These are phyloP conservation scores for Balanococcus diminutus DNA, from an alignment of 2,888 invertebrate genomes.

Conservation along the genomic window DNA sequence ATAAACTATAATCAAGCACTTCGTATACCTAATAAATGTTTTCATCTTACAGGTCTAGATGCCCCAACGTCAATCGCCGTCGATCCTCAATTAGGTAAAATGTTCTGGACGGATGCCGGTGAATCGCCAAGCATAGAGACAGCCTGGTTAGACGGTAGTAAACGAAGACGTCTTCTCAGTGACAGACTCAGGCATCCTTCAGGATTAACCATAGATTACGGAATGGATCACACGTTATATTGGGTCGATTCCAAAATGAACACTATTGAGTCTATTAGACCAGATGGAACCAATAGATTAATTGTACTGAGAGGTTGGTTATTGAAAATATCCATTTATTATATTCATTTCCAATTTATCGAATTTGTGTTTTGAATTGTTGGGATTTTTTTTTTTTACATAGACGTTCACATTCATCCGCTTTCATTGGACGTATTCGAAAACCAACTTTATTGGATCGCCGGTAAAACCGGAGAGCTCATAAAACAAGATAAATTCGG, in stretches of 20 bases:
- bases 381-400: slow-evolving; percentile 6
- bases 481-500: slow-evolving; percentile 96
- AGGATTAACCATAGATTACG: slow-evolving; percentile 87
- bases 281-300: slow-evolving; percentile 79
- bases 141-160: slow-evolving; percentile 96
- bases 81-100: slow-evolving; percentile 81
- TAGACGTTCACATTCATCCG: slow-evolving; percentile 68
- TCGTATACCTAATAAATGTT: not conserved
- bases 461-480: slow-evolving; percentile 84
- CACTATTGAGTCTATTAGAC: slow-evolving; percentile 82
- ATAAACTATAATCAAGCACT: no score
- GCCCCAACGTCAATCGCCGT: slow-evolving; percentile 87
- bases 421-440: slow-evolving; percentile 92
- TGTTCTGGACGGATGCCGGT: slow-evolving; percentile 95
- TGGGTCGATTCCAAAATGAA: slow-evolving; percentile 96
- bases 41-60: slow-evolving; percentile 69
- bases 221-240: slow-evolving; percentile 86
- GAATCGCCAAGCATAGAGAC: slow-evolving; percentile 90
- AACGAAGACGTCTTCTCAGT: slow-evolving; percentile 79
- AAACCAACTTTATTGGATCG: slow-evolving; percentile 91
- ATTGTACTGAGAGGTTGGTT: slow-evolving; percentile 67
- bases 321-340: not conserved
- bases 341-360: not conserved
- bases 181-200: slow-evolving; percentile 85
- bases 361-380: not conserved